Evolutionary conservation across 2,113 vertebrate genomes (phyloP).

Genomic region (Trochalopteron elliotii): DNA sequence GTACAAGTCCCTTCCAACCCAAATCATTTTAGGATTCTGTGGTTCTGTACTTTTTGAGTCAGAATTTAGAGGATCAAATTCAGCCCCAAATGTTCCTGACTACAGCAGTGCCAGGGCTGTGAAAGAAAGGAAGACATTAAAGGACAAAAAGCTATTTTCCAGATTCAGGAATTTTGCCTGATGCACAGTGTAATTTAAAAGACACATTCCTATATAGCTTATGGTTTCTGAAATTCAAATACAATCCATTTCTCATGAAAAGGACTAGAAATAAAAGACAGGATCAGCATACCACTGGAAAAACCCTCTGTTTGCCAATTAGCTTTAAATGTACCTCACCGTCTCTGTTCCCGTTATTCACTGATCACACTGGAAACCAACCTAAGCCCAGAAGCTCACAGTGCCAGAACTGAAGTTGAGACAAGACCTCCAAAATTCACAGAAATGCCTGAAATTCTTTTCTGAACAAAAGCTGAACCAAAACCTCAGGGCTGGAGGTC

Average conservation of each 20-base stretch:
- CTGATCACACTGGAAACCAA: neutral
- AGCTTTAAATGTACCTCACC: neutral
- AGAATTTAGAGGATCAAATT: neutral
- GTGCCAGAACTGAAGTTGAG: neutral
- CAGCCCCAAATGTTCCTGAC: neutral
- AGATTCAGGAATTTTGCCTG: neutral
- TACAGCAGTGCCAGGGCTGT: accelerated
- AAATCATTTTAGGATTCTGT: neutral
- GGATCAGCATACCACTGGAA: neutral
- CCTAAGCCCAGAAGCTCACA: neutral
- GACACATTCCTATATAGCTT: neutral
- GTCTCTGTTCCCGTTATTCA: neutral
- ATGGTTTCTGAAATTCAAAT: slow-evolving; percentile 31
- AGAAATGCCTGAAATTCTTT: neutral
- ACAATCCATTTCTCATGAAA: neutral
- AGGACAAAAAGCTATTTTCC: neutral
- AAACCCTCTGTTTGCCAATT: neutral
- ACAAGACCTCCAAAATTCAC: neutral
- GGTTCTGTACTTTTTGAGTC: neutral
- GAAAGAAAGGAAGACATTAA: neutral
- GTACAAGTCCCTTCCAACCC: neutral
- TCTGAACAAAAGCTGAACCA: neutral
- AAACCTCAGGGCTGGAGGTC: neutral
- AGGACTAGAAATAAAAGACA: neutral
- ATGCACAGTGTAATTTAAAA: neutral